phyloP scores from a whole-genome alignment of 2,797 vertebrate species.

The Epinephelus malabaricus region DNA sequence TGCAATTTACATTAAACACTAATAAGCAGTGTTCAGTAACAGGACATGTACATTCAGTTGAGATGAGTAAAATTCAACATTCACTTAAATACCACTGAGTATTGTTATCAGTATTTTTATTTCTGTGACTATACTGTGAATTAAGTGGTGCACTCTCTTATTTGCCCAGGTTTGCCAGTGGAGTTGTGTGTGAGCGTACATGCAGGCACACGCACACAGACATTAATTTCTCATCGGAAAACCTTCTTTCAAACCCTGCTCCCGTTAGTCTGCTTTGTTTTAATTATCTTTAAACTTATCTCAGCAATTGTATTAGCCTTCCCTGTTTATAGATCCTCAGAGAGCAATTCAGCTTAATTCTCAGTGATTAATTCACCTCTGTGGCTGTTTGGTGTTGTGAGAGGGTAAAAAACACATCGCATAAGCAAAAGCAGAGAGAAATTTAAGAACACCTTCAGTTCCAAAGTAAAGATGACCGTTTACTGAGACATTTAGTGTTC shows the following conservation, averaged over 20 bases:
- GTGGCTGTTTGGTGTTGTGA: background rate
- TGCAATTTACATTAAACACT: too few species aligned
- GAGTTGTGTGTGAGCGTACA: background rate
- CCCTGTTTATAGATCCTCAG: background rate
- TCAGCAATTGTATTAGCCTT: background rate
- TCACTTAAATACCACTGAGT: background rate
- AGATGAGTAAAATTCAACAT: background rate
- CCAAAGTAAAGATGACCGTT: background rate
- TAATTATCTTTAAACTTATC: conserved; percentile 74
- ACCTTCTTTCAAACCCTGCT: background rate
- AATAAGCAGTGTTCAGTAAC: too few species aligned
- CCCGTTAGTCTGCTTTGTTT: conserved; percentile 54
- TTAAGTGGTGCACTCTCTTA: background rate
- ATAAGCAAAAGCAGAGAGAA: background rate
- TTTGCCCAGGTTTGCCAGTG: conserved; percentile 1
- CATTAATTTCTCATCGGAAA: background rate
- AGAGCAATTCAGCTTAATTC: background rate
- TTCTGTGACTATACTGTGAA: background rate
- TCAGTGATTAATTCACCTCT: conserved; percentile 1
- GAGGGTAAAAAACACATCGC: background rate
- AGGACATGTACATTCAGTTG: too few species aligned
- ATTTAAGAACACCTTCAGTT: background rate
- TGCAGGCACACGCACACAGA: background rate
- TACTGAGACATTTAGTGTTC: background rate
- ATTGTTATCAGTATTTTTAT: background rate